Evolutionary conservation across 2,113 vertebrate species (phyloP).

Genomic region (Carlito syrichta): DNA sequence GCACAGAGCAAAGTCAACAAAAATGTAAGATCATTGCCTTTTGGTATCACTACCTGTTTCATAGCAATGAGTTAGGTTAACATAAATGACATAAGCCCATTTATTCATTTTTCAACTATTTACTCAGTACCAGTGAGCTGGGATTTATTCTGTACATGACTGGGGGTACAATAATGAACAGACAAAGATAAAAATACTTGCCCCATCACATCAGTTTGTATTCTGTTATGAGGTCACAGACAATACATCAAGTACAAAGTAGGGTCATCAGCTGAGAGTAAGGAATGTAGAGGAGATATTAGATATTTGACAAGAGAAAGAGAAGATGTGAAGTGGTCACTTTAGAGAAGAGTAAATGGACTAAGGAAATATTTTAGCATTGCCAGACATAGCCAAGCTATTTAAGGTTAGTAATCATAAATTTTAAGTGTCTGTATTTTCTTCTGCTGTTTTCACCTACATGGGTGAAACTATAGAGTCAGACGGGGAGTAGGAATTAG

Average conservation of each 20-base stretch:
- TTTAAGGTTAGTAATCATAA: neutral
- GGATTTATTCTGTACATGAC: neutral
- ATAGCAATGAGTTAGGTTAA: neutral
- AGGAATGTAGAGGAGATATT: neutral
- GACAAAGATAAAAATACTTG: neutral
- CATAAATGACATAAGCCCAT: neutral
- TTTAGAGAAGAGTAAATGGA: neutral
- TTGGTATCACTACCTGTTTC: neutral
- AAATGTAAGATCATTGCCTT: neutral
- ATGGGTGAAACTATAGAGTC: neutral
- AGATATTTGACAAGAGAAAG: neutral
- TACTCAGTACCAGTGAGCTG: neutral
- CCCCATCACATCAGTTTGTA: neutral
- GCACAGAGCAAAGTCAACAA: neutral
- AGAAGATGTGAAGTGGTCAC: neutral
- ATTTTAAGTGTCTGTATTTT: neutral
- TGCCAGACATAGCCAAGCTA: neutral
- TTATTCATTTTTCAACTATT: neutral
- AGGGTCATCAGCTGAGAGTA: neutral
- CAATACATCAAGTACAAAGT: neutral
- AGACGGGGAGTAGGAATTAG: neutral
- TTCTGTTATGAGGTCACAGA: neutral
- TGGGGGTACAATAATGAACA: neutral
- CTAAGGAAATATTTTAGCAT: neutral
- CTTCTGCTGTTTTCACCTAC: neutral